Conservation (phyloP, 2,888 invertebrate species). For the Maniola hyperantus region DNA sequence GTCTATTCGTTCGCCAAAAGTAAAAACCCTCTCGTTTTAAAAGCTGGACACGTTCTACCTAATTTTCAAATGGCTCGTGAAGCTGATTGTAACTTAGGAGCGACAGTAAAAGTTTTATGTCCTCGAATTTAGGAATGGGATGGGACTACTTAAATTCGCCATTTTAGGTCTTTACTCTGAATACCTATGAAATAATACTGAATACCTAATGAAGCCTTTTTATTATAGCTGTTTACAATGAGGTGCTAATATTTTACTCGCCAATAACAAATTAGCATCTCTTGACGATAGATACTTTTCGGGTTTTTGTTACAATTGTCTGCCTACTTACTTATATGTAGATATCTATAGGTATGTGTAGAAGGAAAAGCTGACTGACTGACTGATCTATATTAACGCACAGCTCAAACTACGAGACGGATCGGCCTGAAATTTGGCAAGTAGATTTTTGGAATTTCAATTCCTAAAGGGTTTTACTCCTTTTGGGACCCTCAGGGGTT, state of each 20-base stretch:
- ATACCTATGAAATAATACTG: no score
- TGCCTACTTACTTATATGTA: no score
- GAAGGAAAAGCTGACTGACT: no score
- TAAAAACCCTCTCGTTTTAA: slow-evolving; percentile 3
- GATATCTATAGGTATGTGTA: no score
- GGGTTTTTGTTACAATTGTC: no score
- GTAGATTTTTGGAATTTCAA: no score
- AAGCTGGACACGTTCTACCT: slow-evolving; percentile 16
- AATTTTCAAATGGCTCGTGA: slow-evolving; percentile 22
- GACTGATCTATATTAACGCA: no score
- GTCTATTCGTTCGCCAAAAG: slow-evolving; percentile 11
- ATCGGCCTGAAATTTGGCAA: no score
- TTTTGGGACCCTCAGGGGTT: no score
- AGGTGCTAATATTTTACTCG: slow-evolving; percentile 9
- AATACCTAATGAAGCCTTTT: no score
- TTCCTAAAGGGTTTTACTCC: no score
- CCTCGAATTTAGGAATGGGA: slow-evolving; percentile 10
- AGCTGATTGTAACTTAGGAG: slow-evolving; percentile 19
- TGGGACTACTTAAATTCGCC: slow-evolving; percentile 3
- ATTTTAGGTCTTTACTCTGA: slow-evolving; percentile 6
- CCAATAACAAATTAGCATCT: neutral
- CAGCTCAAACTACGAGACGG: no score
- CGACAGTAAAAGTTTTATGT: slow-evolving; percentile 20
- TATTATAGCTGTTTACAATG: neutral
- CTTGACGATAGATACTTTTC: neutral